Evolutionary conservation across 1,140 invertebrate genomes (phyloP), one percentile per base, ranked within the genome.

Genomic region (Dinothrombium tinctorium): DNA sequence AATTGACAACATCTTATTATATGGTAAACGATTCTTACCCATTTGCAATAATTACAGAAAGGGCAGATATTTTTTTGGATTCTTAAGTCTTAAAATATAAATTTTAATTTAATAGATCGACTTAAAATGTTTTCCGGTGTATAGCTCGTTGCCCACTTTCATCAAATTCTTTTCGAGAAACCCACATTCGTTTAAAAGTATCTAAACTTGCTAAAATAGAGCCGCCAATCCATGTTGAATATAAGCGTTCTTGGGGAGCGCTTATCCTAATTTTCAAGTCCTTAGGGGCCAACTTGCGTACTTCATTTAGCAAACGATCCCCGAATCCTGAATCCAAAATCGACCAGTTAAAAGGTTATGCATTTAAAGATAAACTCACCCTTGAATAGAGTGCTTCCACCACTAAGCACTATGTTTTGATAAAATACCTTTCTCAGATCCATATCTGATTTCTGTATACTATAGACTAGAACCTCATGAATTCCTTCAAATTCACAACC

Each of bases 131-230:
- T 68, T 95, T 96, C 56, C 84, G 69, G 63, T 95, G 84, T 52
- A 98, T 74, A 33, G 83, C 84, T 52, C 82, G 68, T 49, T 73
- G 72, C 14, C 89, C 90, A 53, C 90, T 84, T 59, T 95, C 86
- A 50, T 96, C 87, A 57, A 86, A 98, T 57, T 98, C 90, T 47
- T 78, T 64, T 61, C 96, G 95, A 12, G 84, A 90, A 19, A 98
- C 79, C 90, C 92, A 98, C 84, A 99, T 96, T 61, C 90, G 87
- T 56, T 87, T 86, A 15, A 99, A 99, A 6, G 92, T 95, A 59
- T 96, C 92, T 37, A 99, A 66, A n/a, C 87, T 92, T 17, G 90
- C 92, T 46, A 99, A 67, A 64, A 98, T 99, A 3, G 90, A 98
- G 37, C 92, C 92, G 33, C 65, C 92, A 54, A 96, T 98, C 92